Evolutionary conservation across 53 echinoderm and acorn worm species (phyloP), one percentile per base, ranked within the genome.

Genomic region (Temnopleurus reevesii): DNA sequence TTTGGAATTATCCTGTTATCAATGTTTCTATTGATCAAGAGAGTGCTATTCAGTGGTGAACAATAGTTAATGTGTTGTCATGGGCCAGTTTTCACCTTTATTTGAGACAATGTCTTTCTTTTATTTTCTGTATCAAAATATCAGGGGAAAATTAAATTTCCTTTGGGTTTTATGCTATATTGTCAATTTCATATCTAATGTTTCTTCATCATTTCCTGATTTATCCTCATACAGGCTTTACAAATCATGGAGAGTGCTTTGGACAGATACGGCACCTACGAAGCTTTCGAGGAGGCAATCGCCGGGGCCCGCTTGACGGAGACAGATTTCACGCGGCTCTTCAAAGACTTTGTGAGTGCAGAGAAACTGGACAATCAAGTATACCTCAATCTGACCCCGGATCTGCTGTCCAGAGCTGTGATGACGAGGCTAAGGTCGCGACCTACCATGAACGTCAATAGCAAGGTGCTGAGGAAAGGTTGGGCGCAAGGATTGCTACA

Each of bases 281-380:
- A 93, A 49, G 81, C 83, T 8, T 95, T 93, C 77, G 92, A 93
- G 54, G 80, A 90, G 41, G 45, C 93, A 17, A 95, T 90, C 3
- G 93, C 93, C 1, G 95, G 95, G 5, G 82, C 49, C 12, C 83
- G 86, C 3, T 71, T 95, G 30, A 84, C 94, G 1, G 77, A 59
- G 10, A 46, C 84, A 7, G 94, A 94, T 59, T 95, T 95, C 86
- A 86, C 84, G 0, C 43, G 77, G 25, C 77, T 91, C 81, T 95
- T 95, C 59, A 89, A 95, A 31, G 76, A 91, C 12, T 95, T 92
- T 77, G 81, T 94, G 21, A 55, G 81, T 12, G 58, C 65, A 64
- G 94, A 95, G 86, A 92, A 89, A 13, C 92, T 95, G 76, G 84
- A 91, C 56, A 95, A 95, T 83, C 90, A 94, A 43, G 94, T 95